Conservation (phyloP, 2,888 invertebrate genomes). For the Hydroisotoma schaefferi region DNA sequence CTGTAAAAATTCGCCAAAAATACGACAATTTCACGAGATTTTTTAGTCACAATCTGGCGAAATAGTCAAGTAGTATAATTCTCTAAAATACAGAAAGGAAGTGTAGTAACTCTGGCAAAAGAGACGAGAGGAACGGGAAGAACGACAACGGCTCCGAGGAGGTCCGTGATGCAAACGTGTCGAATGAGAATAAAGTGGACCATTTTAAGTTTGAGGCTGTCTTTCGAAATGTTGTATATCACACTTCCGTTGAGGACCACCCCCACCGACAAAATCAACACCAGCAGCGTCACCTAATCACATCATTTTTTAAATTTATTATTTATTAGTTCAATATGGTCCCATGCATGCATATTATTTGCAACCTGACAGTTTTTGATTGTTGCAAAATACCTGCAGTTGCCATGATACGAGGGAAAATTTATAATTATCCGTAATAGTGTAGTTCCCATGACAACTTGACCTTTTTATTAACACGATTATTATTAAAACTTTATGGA, state of each 20-base stretch:
- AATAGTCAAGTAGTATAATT: too few species aligned
- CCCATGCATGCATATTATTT: too few species aligned
- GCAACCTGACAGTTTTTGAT: background rate
- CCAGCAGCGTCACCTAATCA: constrained; percentile 30
- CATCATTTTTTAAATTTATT: background rate
- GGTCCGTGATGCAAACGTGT: constrained; percentile 49
- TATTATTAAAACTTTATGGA: too few species aligned
- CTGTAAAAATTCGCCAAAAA: too few species aligned
- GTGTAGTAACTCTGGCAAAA: constrained; percentile 38
- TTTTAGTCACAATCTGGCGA: too few species aligned
- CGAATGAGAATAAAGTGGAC: constrained; percentile 49
- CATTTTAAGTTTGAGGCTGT: constrained; percentile 49
- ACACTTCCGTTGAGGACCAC: constrained; percentile 48
- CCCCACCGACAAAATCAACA: constrained; percentile 44
- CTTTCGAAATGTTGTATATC: constrained; percentile 48
- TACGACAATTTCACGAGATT: too few species aligned
- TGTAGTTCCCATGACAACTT: too few species aligned
- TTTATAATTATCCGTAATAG: background rate
- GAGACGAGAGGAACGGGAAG: constrained; percentile 49
- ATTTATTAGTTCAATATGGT: too few species aligned
- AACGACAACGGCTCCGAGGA: constrained; percentile 48
- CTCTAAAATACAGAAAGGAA: too few species aligned
- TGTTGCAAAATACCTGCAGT: background rate
- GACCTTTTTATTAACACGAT: too few species aligned
- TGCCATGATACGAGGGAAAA: background rate